A percentile compares a stretch with the other conserved stretches of the same genome.
Conservation (phyloP, 2,888 invertebrate species). For the Venustoraphidia nigricollis region DNA sequence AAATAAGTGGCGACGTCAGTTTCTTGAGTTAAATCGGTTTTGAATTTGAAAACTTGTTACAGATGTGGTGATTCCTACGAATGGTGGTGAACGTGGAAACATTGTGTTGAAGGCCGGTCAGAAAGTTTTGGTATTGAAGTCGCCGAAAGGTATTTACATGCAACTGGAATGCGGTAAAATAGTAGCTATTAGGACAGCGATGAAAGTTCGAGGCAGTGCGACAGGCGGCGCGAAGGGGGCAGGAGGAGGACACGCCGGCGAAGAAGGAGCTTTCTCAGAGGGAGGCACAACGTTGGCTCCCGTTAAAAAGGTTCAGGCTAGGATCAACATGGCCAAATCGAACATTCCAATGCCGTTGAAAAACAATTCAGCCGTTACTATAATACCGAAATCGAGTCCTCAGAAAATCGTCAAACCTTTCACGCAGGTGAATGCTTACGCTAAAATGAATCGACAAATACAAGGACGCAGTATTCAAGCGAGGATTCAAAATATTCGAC, state of each 20-base stretch:
- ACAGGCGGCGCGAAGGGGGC: constrained; percentile 28
- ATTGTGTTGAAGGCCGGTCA: constrained; percentile 88
- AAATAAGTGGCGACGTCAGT: too few species aligned
- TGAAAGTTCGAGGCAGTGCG: constrained; percentile 45
- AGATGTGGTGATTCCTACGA: constrained; percentile 87
- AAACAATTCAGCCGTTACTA: constrained; percentile 43
- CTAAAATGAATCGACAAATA: constrained; percentile 5
- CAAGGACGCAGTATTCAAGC: constrained; percentile 3
- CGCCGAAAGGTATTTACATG: constrained; percentile 92
- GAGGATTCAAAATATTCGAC: constrained; percentile 14
- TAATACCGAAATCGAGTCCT: constrained; percentile 28
- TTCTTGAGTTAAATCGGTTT: too few species aligned
- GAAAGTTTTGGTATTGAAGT: constrained; percentile 85
- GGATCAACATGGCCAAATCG: constrained; percentile 5
- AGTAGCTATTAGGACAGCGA: constrained; percentile 73
- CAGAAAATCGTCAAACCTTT: constrained; percentile 23
- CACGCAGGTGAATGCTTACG: constrained; percentile 13
- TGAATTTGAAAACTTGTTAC: constrained; percentile 9
- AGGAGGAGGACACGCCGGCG: constrained; percentile 23
- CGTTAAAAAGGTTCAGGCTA: constrained; percentile 4
- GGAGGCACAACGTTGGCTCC: not conserved
- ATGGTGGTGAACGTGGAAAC: constrained; percentile 75
- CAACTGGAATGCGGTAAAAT: constrained; percentile 88
- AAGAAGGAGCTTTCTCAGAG: constrained; percentile 10
- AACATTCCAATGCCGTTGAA: constrained; percentile 28